A percentile compares a stretch with the other conserved stretches of the same genome.
These are phyloP conservation scores for Holocentrus rufus DNA, from an alignment of 2,797 vertebrate genomes.

Conservation along the genomic window DNA sequence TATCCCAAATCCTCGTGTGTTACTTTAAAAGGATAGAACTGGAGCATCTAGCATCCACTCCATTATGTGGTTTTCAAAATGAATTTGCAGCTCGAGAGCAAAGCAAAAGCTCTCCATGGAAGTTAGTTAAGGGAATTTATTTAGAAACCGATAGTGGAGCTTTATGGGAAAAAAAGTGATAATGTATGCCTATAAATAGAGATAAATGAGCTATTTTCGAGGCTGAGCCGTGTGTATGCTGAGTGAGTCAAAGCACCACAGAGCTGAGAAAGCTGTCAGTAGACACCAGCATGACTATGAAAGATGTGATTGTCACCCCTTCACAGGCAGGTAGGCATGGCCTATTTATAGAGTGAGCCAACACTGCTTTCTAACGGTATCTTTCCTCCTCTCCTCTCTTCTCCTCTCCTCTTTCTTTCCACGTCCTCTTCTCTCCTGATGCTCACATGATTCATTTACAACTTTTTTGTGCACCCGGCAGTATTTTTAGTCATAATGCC, in stretches of 20 bases:
- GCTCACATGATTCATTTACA: conserved; percentile 66
- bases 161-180: conserved; percentile 6
- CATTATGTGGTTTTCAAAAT: background rate
- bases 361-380: conserved; percentile 66
- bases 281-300: conserved; percentile 64
- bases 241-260: conserved; percentile 40
- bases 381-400: too few relatives aligned
- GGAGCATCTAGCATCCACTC: background rate
- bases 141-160: background rate
- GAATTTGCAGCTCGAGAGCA: background rate
- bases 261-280: conserved; percentile 54
- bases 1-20: background rate
- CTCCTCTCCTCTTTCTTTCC: conserved; percentile 16
- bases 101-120: background rate
- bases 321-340: conserved; percentile 67
- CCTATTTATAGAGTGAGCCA: conserved; percentile 73
- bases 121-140: background rate
- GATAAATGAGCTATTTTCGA: conserved; percentile 21
- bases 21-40: background rate
- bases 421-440: conserved; percentile 39
- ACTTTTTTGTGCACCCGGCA: conserved; percentile 47
- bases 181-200: conserved; percentile 11
- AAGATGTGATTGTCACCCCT: conserved; percentile 74
- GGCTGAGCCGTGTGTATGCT: conserved; percentile 34
- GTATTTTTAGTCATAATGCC: conserved; percentile 60